phyloP scores from a whole-genome alignment of 2,888 invertebrate genomes.

The Metalampra italica region DNA sequence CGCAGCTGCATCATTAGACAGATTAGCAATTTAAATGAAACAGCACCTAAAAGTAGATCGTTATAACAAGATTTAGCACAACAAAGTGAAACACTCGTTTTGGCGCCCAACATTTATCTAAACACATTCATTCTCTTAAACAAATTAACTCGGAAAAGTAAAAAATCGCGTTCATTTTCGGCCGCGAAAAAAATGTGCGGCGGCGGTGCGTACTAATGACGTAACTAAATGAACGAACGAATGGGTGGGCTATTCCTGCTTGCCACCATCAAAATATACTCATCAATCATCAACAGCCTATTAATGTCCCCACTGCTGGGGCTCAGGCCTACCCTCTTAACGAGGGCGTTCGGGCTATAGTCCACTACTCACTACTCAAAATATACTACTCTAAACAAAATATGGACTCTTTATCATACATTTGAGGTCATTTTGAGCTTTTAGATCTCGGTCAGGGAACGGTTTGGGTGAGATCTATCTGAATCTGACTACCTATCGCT shows the following conservation, averaged over 20 bases:
- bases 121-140: slow-evolving; percentile 51
- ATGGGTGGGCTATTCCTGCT: slow-evolving; percentile 23
- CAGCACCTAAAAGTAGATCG: background rate
- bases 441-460: too few species aligned
- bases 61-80: slow-evolving; percentile 32
- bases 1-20: background rate
- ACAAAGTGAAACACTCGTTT: slow-evolving; percentile 35
- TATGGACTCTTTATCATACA: too few species aligned
- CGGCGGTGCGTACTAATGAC: slow-evolving; percentile 34
- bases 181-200: slow-evolving; percentile 19
- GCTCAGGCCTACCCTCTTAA: too few species aligned
- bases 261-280: too few species aligned
- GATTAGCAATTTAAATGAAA: slow-evolving; percentile 4
- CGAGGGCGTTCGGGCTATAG: too few species aligned
- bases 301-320: too few species aligned
- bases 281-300: too few species aligned
- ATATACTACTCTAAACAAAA: too few species aligned
- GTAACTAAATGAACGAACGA: slow-evolving; percentile 48
- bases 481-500: too few species aligned
- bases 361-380: too few species aligned
- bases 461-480: too few species aligned
- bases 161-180: slow-evolving; percentile 31
- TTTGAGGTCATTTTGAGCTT: too few species aligned
- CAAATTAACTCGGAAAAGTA: slow-evolving; percentile 42
- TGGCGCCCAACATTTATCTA: slow-evolving; percentile 31